Evolutionary conservation across 2,797 vertebrate species (phyloP).

Genomic region (Lagorchestes hirsutus): DNA sequence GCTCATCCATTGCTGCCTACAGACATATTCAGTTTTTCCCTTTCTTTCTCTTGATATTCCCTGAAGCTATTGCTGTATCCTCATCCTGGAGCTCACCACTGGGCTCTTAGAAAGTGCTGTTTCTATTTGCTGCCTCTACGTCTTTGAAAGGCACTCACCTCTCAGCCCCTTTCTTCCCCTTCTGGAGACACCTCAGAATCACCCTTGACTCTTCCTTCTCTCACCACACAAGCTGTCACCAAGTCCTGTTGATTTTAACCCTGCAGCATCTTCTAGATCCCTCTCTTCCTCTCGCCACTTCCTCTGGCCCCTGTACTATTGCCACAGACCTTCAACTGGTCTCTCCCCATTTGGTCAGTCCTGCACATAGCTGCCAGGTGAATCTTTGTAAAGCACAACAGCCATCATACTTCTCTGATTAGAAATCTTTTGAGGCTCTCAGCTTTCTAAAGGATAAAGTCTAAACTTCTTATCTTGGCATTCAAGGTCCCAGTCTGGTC

Average conservation of each 20-base stretch:
- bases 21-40: not conserved
- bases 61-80: not conserved
- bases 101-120: slow-evolving; percentile 8
- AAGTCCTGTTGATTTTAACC: not conserved
- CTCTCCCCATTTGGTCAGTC: not conserved
- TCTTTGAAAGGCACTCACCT: not conserved
- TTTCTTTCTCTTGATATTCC: not conserved
- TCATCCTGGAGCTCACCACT: not conserved
- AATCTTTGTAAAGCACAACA: not conserved
- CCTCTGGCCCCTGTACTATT: not conserved
- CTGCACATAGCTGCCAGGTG: not conserved
- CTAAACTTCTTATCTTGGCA: slow-evolving; percentile 5
- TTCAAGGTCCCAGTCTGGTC: not conserved
- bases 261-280: not conserved
- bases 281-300: not conserved
- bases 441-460: not conserved
- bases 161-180: not conserved
- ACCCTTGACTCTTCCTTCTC: not conserved
- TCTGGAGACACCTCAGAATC: not conserved
- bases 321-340: not conserved
- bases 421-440: not conserved
- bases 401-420: not conserved
- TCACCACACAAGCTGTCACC: not conserved
- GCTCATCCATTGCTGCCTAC: not conserved
- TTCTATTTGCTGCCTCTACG: not conserved